Percentiles rank a stretch among this genome's conserved stretches.
Evolutionary conservation across 2,113 vertebrate species (phyloP).

Genomic region (Aegithalos caudatus): DNA sequence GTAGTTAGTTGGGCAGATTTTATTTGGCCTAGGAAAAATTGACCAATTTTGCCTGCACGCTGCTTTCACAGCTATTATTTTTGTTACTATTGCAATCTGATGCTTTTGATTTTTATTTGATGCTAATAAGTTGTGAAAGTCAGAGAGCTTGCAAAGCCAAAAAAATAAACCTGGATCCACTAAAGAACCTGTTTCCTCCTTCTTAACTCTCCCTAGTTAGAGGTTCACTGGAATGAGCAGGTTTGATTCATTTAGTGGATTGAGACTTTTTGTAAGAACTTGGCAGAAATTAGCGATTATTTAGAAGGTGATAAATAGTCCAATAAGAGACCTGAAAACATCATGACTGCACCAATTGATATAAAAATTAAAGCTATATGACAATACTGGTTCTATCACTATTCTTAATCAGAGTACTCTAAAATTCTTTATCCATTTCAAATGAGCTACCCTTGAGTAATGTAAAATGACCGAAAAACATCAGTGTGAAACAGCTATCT

Average conservation of each 20-base stretch:
- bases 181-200: slow-evolving; percentile 7
- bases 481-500: background rate
- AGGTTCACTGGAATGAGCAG: background rate
- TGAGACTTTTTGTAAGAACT: background rate
- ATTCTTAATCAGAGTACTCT: background rate
- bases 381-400: background rate
- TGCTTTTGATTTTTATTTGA: slow-evolving; percentile 39
- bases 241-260: background rate
- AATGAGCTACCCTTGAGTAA: background rate
- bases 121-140: slow-evolving; percentile 24
- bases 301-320: background rate
- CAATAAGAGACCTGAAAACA: background rate
- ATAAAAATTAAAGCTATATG: background rate
- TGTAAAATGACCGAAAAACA: background rate
- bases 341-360: background rate
- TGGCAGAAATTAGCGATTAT: background rate
- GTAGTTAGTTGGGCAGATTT: background rate
- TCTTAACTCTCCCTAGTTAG: background rate
- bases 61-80: slow-evolving; percentile 12
- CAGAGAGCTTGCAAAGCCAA: slow-evolving; percentile 5
- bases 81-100: slow-evolving; percentile 24
- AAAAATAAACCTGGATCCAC: slow-evolving; percentile 33
- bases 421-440: background rate
- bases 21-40: background rate
- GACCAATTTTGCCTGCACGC: background rate